phyloP scores from a whole-genome alignment of 2,113 vertebrate genomes.

The Oryctolagus cuniculus region mOryCun1.1 NC_091438.1:122664001-122664500 shows the following conservation, averaged over 20 bases:
- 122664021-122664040: conserved; percentile 76
- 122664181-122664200: not conserved
- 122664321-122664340: conserved; percentile 42
- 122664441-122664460: not conserved
- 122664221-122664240: not conserved
- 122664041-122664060: conserved; percentile 78
- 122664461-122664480: conserved; percentile 37
- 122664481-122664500: conserved; percentile 9
- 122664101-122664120: conserved; percentile 14
- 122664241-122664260: not conserved
- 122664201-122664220: not conserved
- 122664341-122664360: conserved; percentile 42
- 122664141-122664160: not conserved
- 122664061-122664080: conserved; percentile 63
- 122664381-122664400: not conserved
- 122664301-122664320: conserved; percentile 13
- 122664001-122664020: conserved; percentile 80
- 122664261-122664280: conserved; percentile 4
- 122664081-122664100: conserved; percentile 52
- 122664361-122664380: conserved; percentile 32
- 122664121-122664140: conserved; percentile 22
- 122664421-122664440: not conserved
- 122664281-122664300: conserved; percentile 54
- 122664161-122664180: not conserved
- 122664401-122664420: conserved; percentile 26